Conservation (phyloP, 2,797 vertebrate genomes). For the Gambusia yucatana region DNA sequence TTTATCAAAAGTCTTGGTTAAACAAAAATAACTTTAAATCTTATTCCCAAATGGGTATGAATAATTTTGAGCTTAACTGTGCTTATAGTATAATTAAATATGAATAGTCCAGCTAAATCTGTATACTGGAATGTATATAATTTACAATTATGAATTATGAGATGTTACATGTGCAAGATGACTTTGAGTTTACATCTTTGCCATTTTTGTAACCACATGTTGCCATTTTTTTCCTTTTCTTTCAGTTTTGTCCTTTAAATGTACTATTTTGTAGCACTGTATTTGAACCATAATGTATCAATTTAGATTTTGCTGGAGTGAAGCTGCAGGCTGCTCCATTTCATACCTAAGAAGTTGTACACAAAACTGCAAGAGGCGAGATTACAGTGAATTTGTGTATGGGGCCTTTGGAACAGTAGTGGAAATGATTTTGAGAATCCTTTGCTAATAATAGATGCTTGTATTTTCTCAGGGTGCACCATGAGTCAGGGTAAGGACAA, state of each 20-base stretch:
- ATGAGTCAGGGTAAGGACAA: slow-evolving; percentile 97
- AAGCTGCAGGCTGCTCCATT: neutral
- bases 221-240: neutral
- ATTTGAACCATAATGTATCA: neutral
- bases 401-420: neutral
- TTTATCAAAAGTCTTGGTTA: neutral
- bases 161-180: neutral
- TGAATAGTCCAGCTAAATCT: neutral
- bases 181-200: neutral
- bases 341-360: neutral
- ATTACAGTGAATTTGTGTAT: neutral
- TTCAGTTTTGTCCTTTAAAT: neutral
- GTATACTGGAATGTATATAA: neutral
- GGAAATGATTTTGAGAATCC: neutral
- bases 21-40: neutral
- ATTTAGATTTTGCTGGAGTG: neutral
- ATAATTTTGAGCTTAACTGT: neutral
- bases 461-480: slow-evolving; percentile 82
- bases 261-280: neutral
- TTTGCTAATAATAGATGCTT: neutral
- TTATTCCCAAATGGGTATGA: neutral
- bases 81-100: neutral
- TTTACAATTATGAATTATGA: neutral
- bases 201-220: neutral
- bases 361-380: neutral